Percentiles rank a stretch among this genome's conserved stretches.
These are phyloP conservation scores for Megaptera novaeangliae DNA, from an alignment of 2,113 vertebrate species.

Conservation along the genomic window DNA sequence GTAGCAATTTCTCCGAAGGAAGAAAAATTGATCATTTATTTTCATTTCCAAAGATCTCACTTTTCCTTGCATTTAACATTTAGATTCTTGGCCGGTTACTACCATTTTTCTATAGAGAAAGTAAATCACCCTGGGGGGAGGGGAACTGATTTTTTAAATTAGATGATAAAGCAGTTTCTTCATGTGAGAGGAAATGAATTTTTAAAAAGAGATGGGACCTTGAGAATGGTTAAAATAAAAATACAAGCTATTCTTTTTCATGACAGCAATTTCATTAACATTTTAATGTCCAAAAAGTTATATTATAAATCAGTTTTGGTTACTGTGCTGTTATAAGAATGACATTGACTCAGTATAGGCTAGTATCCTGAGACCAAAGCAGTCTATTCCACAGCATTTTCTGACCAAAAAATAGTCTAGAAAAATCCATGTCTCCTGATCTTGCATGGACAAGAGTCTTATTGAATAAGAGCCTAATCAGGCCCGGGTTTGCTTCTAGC, in stretches of 20 bases:
- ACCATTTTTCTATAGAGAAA: conserved; percentile 49
- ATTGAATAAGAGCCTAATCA: background rate
- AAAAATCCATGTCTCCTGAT: background rate
- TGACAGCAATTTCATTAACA: conserved; percentile 49
- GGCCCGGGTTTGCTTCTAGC: background rate
- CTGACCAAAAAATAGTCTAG: background rate
- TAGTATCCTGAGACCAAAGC: background rate
- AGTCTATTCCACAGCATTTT: background rate
- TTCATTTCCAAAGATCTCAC: conserved; percentile 48
- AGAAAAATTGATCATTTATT: conserved; percentile 39
- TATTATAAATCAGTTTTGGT: background rate
- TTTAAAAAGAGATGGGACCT: background rate
- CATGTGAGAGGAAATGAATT: conserved; percentile 25
- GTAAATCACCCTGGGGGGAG: conserved; percentile 17
- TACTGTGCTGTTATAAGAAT: background rate
- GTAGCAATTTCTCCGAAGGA: background rate
- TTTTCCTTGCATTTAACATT: conserved; percentile 40
- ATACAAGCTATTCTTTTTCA: conserved; percentile 19
- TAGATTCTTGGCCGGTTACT: conserved; percentile 39
- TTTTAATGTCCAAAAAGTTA: conserved; percentile 38
- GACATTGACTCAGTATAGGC: background rate
- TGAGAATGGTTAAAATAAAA: conserved; percentile 15
- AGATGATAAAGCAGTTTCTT: conserved; percentile 50
- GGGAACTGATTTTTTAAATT: conserved; percentile 28
- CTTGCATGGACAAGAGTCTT: background rate